Conservation (phyloP, 2,113 vertebrate genomes). For the Vanacampus margaritifer region DNA sequence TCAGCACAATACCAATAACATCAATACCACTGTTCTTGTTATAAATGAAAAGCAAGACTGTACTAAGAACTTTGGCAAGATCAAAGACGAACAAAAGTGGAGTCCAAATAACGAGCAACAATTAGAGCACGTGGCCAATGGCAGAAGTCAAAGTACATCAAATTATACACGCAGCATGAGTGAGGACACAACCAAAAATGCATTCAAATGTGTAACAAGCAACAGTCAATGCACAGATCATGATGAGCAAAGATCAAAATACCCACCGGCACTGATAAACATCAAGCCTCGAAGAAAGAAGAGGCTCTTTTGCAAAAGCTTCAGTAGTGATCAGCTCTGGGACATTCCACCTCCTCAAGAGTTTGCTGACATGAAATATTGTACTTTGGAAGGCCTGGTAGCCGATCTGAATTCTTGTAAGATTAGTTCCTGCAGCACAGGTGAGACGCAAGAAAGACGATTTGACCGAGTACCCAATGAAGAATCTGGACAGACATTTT, state of each 20-base stretch:
- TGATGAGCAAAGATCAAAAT: slow-evolving; percentile 17
- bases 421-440: slow-evolving; percentile 30
- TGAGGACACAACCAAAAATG: slow-evolving; percentile 7
- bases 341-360: slow-evolving; percentile 65
- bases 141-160: slow-evolving; percentile 15
- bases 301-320: slow-evolving; percentile 20
- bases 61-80: slow-evolving; percentile 32
- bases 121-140: not conserved
- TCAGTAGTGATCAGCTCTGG: slow-evolving; percentile 30
- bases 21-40: slow-evolving; percentile 47
- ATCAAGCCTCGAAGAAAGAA: slow-evolving; percentile 40
- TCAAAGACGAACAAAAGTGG: slow-evolving; percentile 15
- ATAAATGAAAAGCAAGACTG: slow-evolving; percentile 44
- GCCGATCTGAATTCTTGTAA: slow-evolving; percentile 49
- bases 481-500: slow-evolving; percentile 16
- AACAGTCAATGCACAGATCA: slow-evolving; percentile 20
- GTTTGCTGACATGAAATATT: slow-evolving; percentile 62
- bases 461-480: not conserved
- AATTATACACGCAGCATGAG: slow-evolving; percentile 61
- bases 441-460: not conserved
- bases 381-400: slow-evolving; percentile 49
- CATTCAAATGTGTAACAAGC: slow-evolving; percentile 8
- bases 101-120: slow-evolving; percentile 32
- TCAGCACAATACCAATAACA: slow-evolving; percentile 29
- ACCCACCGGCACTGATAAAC: slow-evolving; percentile 38